These are phyloP conservation scores for Meta bourneti DNA, from an alignment of 2,888 invertebrate species.

Conservation along the genomic window DNA sequence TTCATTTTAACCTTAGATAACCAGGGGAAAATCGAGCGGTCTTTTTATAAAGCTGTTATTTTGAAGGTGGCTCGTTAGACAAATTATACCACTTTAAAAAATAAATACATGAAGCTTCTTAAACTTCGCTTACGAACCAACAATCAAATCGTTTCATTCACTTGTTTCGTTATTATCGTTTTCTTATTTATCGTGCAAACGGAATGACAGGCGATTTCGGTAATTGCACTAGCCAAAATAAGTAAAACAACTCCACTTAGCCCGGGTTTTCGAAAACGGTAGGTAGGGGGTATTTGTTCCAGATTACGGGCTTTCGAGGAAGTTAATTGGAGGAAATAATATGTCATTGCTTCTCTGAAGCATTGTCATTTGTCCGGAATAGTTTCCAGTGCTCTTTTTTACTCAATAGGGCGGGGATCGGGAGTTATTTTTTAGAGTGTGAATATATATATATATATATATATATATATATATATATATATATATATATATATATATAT, in stretches of 20 bases:
- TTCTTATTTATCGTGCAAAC: conserved; percentile 23
- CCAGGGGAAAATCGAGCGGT: background rate
- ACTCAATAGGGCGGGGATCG: conserved; percentile 47
- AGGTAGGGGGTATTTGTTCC: conserved; percentile 69
- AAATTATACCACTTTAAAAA: conserved; percentile 61
- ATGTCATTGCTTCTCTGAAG: conserved; percentile 72
- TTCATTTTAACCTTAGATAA: too few species aligned
- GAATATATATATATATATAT: too few species aligned
- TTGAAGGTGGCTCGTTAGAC: conserved; percentile 59
- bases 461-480: too few species aligned
- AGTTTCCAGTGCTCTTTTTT: conserved; percentile 31
- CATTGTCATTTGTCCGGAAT: conserved; percentile 73
- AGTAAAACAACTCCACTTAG: conserved; percentile 69
- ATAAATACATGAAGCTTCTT: conserved; percentile 47
- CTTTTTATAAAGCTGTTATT: conserved; percentile 66
- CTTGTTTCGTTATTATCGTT: conserved; percentile 58
- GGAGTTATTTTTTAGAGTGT: conserved; percentile 42
- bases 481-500: too few species aligned
- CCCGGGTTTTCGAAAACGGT: conserved; percentile 57
- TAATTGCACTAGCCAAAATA: conserved; percentile 64
- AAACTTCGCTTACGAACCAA: conserved; percentile 43
- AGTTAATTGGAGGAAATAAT: conserved; percentile 75
- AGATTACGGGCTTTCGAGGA: conserved; percentile 69
- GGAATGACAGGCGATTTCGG: conserved; percentile 48
- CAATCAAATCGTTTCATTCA: conserved; percentile 59